Percentiles rank a stretch among this genome's conserved stretches.
Conservation (phyloP, 2,113 vertebrate genomes). For the Zosterops pallidus region DNA sequence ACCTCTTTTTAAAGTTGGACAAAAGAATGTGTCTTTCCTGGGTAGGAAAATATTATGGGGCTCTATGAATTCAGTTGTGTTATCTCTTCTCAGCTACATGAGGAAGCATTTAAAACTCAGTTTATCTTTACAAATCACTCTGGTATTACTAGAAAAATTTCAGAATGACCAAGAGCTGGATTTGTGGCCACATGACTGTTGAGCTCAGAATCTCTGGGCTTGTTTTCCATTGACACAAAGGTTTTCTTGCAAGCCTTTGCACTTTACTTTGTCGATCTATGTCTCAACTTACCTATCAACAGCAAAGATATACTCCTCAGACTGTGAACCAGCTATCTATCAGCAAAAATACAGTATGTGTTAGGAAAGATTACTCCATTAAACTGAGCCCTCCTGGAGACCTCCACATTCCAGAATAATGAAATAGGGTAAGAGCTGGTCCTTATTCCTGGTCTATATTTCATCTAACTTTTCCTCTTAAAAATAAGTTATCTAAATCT, state of each 20-base stretch:
- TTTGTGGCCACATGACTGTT: not conserved
- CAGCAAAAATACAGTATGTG: not conserved
- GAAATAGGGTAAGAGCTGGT: not conserved
- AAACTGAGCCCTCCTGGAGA: not conserved
- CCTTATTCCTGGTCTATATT: not conserved
- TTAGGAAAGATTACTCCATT: not conserved
- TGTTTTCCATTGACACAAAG: not conserved
- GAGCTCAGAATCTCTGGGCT: not conserved
- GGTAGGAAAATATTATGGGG: constrained; percentile 19
- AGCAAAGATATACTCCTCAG: not conserved
- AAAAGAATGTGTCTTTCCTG: constrained; percentile 24
- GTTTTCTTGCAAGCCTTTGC: not conserved
- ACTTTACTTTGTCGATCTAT: not conserved
- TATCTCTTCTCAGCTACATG: not conserved
- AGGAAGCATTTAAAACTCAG: not conserved
- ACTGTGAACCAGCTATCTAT: not conserved
- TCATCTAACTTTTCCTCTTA: not conserved
- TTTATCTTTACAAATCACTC: not conserved
- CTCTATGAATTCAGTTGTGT: not conserved
- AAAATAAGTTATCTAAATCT: not conserved
- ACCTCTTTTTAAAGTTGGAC: constrained; percentile 37
- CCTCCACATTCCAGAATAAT: not conserved
- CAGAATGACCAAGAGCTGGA: not conserved
- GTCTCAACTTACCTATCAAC: not conserved
- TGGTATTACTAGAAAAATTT: not conserved